phyloP scores from a whole-genome alignment of 1,140 invertebrate species.

The Macrocentrus cingulum region DNA sequence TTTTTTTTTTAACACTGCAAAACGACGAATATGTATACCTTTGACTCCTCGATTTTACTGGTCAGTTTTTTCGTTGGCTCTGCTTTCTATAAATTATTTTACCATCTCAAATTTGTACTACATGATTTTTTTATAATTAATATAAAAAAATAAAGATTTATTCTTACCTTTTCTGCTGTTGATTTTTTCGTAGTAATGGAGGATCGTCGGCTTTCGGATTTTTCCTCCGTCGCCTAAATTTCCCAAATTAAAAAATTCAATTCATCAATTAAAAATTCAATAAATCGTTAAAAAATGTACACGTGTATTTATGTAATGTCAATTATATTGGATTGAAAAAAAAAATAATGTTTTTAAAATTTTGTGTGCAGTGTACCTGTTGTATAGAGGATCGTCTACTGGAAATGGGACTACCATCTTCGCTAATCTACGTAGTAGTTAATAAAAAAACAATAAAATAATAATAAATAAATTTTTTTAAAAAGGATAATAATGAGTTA shows the following conservation, averaged over 20 bases:
- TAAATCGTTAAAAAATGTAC: no score
- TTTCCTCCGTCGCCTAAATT: slow-evolving; percentile 55
- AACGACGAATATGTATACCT: no score
- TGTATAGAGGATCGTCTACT: slow-evolving; percentile 47
- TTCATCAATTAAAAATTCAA: no score
- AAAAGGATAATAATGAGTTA: slow-evolving; percentile 4
- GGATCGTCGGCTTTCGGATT: slow-evolving; percentile 52
- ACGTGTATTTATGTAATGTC: background rate
- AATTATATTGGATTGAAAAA: slow-evolving; percentile 11
- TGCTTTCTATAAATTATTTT: slow-evolving; percentile 21
- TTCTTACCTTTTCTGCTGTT: slow-evolving; percentile 63
- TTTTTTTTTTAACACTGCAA: no score
- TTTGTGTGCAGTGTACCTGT: slow-evolving; percentile 38
- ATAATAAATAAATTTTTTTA: slow-evolving; percentile 24
- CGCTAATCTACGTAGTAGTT: slow-evolving; percentile 33
- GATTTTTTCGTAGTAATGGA: slow-evolving; percentile 53
- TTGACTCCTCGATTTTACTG: slow-evolving; percentile 48
- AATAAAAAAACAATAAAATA: slow-evolving; percentile 14
- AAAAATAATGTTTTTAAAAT: slow-evolving; percentile 6
- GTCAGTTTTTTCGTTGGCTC: slow-evolving; percentile 45
- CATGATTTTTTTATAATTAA: background rate
- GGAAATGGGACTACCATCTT: slow-evolving; percentile 39
- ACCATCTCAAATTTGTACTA: background rate
- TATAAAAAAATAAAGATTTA: slow-evolving; percentile 4
- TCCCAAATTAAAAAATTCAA: slow-evolving; percentile 18